phyloP scores from a whole-genome alignment of 2,113 vertebrate species.

The Nestor notabilis region DNA sequence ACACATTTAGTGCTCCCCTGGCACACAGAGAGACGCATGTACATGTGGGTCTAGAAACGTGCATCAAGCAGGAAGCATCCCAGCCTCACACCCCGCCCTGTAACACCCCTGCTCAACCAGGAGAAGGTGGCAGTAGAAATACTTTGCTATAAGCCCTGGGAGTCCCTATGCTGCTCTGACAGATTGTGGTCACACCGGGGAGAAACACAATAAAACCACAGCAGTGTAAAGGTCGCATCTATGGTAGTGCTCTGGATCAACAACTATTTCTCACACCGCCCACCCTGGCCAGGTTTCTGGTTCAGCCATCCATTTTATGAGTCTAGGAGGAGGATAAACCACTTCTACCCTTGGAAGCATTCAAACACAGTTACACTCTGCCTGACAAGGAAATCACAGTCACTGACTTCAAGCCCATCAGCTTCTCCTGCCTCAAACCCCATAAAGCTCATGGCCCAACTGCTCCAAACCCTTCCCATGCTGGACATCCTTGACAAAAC shows the following conservation, averaged over 20 bases:
- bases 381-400: background rate
- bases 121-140: background rate
- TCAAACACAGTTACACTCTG: background rate
- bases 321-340: background rate
- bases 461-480: fast-evolving
- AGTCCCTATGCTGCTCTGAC: background rate
- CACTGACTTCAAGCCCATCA: background rate
- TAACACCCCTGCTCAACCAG: background rate
- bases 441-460: fast-evolving
- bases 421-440: background rate
- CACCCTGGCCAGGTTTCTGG: background rate
- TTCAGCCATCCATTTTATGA: background rate
- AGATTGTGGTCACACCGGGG: background rate
- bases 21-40: background rate
- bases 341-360: background rate
- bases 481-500: fast-evolving
- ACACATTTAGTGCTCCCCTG: background rate
- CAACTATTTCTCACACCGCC: background rate
- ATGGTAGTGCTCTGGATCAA: background rate
- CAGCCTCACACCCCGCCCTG: background rate
- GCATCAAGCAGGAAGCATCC: background rate
- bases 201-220: background rate
- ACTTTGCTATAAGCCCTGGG: background rate
- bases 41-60: background rate
- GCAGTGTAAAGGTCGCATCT: background rate